These are phyloP conservation scores for Nothoprocta pentlandii DNA, from an alignment of 2,113 vertebrate genomes.

Conservation along the genomic window DNA sequence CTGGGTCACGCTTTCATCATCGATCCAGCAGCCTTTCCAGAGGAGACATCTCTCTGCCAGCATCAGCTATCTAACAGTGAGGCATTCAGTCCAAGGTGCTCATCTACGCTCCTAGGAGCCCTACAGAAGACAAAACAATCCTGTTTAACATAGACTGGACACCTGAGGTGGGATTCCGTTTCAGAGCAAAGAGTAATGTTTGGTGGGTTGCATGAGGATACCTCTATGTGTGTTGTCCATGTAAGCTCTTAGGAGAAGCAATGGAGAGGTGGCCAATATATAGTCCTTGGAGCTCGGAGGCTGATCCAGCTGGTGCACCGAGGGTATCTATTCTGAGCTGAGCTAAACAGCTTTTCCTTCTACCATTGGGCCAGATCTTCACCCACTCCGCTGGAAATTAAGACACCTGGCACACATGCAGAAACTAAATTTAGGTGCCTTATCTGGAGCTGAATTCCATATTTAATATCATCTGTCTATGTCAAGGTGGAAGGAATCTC, in stretches of 20 bases:
- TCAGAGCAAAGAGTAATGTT: neutral
- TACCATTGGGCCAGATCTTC: neutral
- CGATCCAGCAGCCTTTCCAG: neutral
- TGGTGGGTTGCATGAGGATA: neutral
- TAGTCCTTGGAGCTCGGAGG: neutral
- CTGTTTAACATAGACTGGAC: accelerated
- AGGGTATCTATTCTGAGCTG: neutral
- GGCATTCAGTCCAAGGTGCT: neutral
- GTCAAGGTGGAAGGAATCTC: neutral
- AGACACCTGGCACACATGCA: neutral
- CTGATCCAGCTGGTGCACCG: neutral
- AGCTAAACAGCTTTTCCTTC: neutral
- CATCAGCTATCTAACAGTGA: neutral
- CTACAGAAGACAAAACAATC: neutral
- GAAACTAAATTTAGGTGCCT: neutral
- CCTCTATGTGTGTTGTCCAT: neutral
- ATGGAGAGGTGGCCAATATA: neutral
- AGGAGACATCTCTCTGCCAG: neutral
- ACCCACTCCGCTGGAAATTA: neutral
- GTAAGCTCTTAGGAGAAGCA: neutral
- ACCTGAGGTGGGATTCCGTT: neutral
- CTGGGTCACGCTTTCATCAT: neutral
- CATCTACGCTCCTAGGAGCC: neutral
- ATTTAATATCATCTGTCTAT: neutral
- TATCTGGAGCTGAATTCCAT: neutral